Base-by-base conservation (phyloP, 1,140 invertebrate species). In the Drosophila sproati region DNA sequence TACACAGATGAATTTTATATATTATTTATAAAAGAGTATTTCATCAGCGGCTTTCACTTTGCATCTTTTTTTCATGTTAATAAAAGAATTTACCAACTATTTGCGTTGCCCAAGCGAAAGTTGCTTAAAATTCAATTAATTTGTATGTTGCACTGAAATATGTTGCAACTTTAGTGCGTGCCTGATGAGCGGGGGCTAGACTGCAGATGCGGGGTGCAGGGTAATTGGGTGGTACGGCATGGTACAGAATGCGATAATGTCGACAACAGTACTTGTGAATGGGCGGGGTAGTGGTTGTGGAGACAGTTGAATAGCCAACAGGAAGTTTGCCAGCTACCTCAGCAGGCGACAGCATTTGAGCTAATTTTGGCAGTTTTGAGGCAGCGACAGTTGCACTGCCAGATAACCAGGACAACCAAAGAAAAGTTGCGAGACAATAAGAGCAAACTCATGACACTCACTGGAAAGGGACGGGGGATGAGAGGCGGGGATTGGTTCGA, bases 121-220 rank as follows among this genome's bases (percentile, higher is more conserved):
- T 89, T 88, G 70, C 85, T 83, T 80, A 75, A 88, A 87, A 88
- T 88, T 88, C 73, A 88, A 88, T 88, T 88, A 83, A 88, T 88
- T 89, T 83, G 85, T 89, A 51, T 87, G 80, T 74, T 81, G 82
- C 73, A 80, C 80, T 73, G 69, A 73, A 82, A 85, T 86, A 81
- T 85, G 74, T 66, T 72, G 67, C 67, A 88, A 88, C 77, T 88
- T 88, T 77, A 69, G 73, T 80, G 83, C 85, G 73, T 87, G 73
- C 62, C 72, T 67, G 73, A 70, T 51, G 64, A 68, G 47, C 20
- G 20, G 20, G 20, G 20, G 20, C 20, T 0, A 20, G 37, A 47
- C 37, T 43, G 39, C 10, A 41, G 35, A 37, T 29, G 35, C 31
- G 2, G 62, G 3, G 62, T 32, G 20, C n/a, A 20, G 37, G 31